Conservation (phyloP, 2,113 vertebrate species). For the Archocentrus centrarchus region DNA sequence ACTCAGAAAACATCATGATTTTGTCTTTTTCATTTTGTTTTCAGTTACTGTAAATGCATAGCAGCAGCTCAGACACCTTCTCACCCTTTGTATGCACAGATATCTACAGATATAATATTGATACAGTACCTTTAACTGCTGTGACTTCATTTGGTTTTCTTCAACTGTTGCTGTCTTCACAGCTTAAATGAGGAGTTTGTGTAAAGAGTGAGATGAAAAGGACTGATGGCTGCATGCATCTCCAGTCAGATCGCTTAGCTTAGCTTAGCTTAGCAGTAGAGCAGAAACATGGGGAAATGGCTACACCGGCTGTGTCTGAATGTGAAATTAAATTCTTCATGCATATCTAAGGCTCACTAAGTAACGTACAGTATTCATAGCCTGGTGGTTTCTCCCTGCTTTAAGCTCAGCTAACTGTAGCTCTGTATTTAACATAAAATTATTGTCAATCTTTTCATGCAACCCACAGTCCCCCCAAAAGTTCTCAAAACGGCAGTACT, state of each 20-base stretch:
- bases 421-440: not conserved
- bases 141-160: not conserved
- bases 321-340: not conserved
- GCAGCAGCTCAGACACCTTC: conserved; percentile 2
- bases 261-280: not conserved
- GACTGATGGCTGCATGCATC: not conserved
- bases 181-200: not conserved
- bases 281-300: not conserved
- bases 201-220: not conserved
- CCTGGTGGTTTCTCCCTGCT: not conserved
- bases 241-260: not conserved
- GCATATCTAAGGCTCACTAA: not conserved
- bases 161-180: not conserved
- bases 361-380: not conserved
- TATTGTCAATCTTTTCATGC: not conserved
- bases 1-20: not conserved
- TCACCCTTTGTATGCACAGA: conserved; percentile 24
- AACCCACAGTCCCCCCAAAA: not conserved
- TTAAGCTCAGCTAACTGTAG: conserved; percentile 12
- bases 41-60: not conserved
- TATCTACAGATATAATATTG: not conserved
- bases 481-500: not conserved
- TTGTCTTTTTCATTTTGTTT: not conserved
- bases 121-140: conserved; percentile 1
- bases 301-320: not conserved